Evolutionary conservation across 2,888 invertebrate species (phyloP), one percentile per base, ranked within the genome.

Genomic region (Oeneis ivallda): DNA sequence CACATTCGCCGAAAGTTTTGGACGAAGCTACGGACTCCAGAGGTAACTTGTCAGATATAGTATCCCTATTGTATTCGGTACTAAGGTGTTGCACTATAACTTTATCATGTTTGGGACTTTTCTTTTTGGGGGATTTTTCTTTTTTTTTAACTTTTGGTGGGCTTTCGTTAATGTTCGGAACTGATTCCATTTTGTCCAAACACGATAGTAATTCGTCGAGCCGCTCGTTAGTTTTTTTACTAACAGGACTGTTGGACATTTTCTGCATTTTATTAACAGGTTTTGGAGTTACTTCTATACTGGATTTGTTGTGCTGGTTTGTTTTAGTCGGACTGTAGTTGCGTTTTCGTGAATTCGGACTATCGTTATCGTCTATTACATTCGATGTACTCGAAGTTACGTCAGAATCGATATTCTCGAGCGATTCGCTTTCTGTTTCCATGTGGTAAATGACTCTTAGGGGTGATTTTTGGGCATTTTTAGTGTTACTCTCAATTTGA

Each of bases 261-360:
- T 83, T 89, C 37, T 79, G 83, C 67, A 88, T 81, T 71, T 91
- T 91, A 0, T 43, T 73, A 0, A 70, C 69, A 0, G 85, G 87
- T 71, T 85, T 89, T 0, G 90, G 89, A 0, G 91, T 87, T 0
- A 79, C n/a, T 0, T 87, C 83, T 5, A 75, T 54, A 66, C 69
- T 0, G 70, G 65, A 19, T 32, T 37, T 17, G 17, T 7, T 57
- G 7, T 75, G n/a, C 71, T 41, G 47, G 75, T 77, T 65, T 11
- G 54, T 64, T 17, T 69, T 75, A 0, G 72, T 60, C 0, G 86
- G 82, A 67, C 81, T 86, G 66, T 83, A 81, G 5, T 70, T 74
- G 0, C 87, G 80, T 68, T 89, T 88, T 39, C 81, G 84, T 0
- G 74, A 65, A 71, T 82, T 84, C 0, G 17, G 39, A 11, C 59